These are phyloP conservation scores for Littorina saxatilis DNA, from an alignment of 1,140 invertebrate species.

Conservation along the genomic window DNA sequence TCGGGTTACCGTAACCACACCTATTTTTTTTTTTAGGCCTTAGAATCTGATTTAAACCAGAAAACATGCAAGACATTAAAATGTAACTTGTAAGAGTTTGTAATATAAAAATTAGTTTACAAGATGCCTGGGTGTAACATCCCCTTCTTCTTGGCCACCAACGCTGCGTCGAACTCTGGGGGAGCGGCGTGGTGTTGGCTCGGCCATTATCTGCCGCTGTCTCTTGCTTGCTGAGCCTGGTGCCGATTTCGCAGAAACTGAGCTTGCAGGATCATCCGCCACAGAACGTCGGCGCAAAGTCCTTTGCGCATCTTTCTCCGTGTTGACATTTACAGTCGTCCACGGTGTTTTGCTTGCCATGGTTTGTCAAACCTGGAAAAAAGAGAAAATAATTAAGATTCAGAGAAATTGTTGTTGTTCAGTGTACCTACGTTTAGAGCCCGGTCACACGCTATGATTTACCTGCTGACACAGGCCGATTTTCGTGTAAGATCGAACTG, in stretches of 20 bases:
- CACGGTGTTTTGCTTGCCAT: slow-evolving; percentile 6
- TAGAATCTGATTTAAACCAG: too few species aligned
- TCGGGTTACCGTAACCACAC: too few species aligned
- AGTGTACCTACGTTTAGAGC: background rate
- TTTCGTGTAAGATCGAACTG: too few species aligned
- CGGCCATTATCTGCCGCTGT: background rate
- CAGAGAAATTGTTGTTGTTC: background rate
- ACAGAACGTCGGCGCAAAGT: slow-evolving; percentile 1
- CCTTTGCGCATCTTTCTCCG: background rate
- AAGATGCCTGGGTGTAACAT: slow-evolving; percentile 19
- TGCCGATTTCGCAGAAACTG: background rate
- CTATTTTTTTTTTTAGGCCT: too few species aligned
- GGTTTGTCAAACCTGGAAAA: background rate
- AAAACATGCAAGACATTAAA: too few species aligned
- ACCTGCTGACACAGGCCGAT: background rate
- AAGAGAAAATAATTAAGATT: background rate
- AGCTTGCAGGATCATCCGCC: background rate
- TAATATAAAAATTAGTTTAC: background rate
- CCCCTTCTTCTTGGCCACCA: background rate
- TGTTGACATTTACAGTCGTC: slow-evolving; percentile 2
- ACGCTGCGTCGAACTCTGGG: background rate
- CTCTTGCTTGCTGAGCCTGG: background rate
- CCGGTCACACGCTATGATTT: background rate
- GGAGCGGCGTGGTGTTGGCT: background rate
- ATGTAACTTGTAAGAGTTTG: too few species aligned